Base-by-base conservation (phyloP, 2,888 invertebrate species). In the Amphipoea lucens region DNA sequence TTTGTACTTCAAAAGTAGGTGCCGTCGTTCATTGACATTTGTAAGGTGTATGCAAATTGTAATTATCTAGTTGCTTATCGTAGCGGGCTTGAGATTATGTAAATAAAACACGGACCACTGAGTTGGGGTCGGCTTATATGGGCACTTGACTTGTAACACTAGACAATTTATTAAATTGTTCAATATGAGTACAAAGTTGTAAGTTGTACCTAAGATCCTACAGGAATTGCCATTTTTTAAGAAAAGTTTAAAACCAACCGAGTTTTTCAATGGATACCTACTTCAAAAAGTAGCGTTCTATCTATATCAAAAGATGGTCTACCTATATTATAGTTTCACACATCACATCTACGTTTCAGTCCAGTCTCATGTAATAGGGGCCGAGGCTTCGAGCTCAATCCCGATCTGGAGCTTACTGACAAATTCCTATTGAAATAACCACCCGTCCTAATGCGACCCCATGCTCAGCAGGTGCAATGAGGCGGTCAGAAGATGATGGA, bases 11-110 rank as follows among this genome's bases (percentile, higher is more conserved):
- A 76, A 77, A 78, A 78, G 87, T 85, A 77, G 62, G 69, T 80
- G 85, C 85, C 75, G 75, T 77, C 82, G 79, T 82, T 78, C 79
- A 72, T 78, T 79, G 79, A 88, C 86, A 82, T 79, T 82, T 66
- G 66, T 78, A 68, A 82, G 75, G 76, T 86, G 72, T 77, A 78
- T 82, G 76, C 63, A 77, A 85, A 85, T 82, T 84, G 48, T 72
- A 80, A 85, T 74, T 80, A 87, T 87, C 71, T 75, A 74, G 71
- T 75, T 68, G 76, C 79, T 63, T 67, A 78, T 76, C 78, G 68
- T 48, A 81, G 76, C 42, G 45, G 74, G 63, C n/a, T 78, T 69
- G 40, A 76, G 74, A 78, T 84, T 87, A 78, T 74, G 87, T 72
- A 77, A 85, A 78, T 87, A 67, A 63, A 66, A 80, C 65, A 72